Base-by-base conservation (phyloP, 2,113 vertebrate species). In the Lycaon pictus region DNA sequence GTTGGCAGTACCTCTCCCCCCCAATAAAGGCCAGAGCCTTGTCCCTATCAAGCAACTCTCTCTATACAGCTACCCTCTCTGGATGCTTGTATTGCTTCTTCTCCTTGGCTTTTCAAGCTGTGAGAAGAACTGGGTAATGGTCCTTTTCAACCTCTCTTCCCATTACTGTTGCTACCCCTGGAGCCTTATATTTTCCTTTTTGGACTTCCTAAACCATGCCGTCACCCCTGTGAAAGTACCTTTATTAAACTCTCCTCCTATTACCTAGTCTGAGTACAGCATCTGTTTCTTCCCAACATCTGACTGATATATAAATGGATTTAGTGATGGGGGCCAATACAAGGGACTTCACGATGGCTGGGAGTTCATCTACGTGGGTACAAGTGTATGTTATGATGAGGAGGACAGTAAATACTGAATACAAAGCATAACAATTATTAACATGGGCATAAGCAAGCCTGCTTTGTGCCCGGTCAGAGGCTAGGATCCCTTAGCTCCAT, bases 231-330 rank as follows among this genome's bases (percentile, higher is more conserved):
- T 53, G 55, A 48, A 87, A 77, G n/a, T 29, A 19, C 48, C 51
- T 93, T 79, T 10, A 35, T 22, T 27, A 7, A n/a, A 35, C 13
- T 79, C 10, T 15, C 19, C n/a, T 67, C 19, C 43, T 11, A 1
- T 25, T 27, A 22, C 23, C 25, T 9, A 25, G 15, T 20, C 82
- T 13, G 23, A 58, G 17, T 12, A 10, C 0, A 0, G 3, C 7
- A 0, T 32, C 37, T 88, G 22, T 67, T 85, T 80, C 55, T 76
- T 55, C 35, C 81, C n/a, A 48, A 13, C 16, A 25, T 58, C 37
- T 60, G 16, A 12, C 37, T 35, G 35, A 71, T n/a, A n/a, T 11
- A 1, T 11, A 12, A 16, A 37, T 1, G 10, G 51, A 17, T 17
- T 5, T 2, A 11, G 32, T 12, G 13, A 2, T 19, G 1, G 32